phyloP scores from a whole-genome alignment of 2,113 vertebrate species.

The Pseudopodoces humilis region DNA sequence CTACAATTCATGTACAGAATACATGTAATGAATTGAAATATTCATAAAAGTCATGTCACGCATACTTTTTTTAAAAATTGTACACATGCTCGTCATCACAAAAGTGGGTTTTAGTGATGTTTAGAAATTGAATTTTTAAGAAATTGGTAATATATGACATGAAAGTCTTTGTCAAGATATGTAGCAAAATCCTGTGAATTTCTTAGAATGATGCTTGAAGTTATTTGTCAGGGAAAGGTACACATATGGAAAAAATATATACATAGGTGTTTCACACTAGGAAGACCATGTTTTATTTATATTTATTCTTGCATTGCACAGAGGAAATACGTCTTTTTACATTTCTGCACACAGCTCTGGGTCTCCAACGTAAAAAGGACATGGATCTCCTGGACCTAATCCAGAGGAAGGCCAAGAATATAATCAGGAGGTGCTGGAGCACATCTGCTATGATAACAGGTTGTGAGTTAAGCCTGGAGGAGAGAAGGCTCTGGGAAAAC shows the following conservation, averaged over 20 bases:
- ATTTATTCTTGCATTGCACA: neutral
- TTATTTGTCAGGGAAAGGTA: neutral
- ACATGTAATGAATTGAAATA: neutral
- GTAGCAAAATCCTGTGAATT: neutral
- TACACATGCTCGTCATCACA: rapidly evolving
- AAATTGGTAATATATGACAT: neutral
- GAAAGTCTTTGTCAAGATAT: neutral
- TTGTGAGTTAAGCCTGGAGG: neutral
- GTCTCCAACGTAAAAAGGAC: neutral
- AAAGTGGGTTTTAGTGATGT: neutral
- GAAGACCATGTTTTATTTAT: neutral
- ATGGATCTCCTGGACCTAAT: neutral
- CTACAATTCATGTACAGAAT: neutral
- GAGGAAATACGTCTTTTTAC: neutral
- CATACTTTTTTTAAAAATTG: neutral
- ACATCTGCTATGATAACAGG: neutral
- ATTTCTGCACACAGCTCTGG: neutral
- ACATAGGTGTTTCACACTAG: neutral
- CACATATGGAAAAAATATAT: neutral
- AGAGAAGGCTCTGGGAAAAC: neutral
- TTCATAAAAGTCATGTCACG: neutral
- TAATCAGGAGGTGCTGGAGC: neutral
- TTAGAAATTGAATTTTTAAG: neutral
- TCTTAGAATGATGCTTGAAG: neutral
- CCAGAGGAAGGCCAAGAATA: neutral